These are phyloP conservation scores for Triops cancriformis DNA, from an alignment of 1,140 invertebrate species.

Conservation along the genomic window DNA sequence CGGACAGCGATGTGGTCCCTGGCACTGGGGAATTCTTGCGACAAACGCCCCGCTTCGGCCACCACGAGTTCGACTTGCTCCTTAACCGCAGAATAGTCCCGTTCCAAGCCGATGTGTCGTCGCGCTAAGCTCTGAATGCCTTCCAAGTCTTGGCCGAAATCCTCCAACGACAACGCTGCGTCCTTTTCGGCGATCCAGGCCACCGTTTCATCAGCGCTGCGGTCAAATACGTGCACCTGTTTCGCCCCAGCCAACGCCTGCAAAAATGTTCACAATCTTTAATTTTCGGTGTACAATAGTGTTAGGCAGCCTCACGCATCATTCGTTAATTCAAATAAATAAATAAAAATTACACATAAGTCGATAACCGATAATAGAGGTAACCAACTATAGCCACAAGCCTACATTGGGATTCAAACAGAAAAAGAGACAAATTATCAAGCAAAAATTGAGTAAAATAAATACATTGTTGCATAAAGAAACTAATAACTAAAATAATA, in stretches of 20 bases:
- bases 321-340: no score
- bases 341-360: no score
- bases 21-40: slow-evolving; percentile 81
- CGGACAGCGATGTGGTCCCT: slow-evolving; percentile 87
- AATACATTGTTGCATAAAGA: no score
- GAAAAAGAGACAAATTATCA: no score
- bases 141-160: slow-evolving; percentile 68
- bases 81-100: slow-evolving; percentile 79
- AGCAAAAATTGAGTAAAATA: no score
- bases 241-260: slow-evolving; percentile 77
- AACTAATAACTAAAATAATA: no score
- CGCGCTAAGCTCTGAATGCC: slow-evolving; percentile 60
- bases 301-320: no score
- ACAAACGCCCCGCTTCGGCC: slow-evolving; percentile 56
- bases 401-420: no score
- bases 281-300: no score
- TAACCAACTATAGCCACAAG: no score
- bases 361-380: no score
- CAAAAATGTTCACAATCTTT: no score
- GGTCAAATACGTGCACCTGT: slow-evolving; percentile 78
- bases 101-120: slow-evolving; percentile 59
- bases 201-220: slow-evolving; percentile 86
- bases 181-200: slow-evolving; percentile 91
- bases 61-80: slow-evolving; percentile 50
- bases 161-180: slow-evolving; percentile 62